A percentile compares a stretch with the other conserved stretches of the same genome.
Conservation (phyloP, 2,113 vertebrate genomes). For the Narcine bancroftii region DNA sequence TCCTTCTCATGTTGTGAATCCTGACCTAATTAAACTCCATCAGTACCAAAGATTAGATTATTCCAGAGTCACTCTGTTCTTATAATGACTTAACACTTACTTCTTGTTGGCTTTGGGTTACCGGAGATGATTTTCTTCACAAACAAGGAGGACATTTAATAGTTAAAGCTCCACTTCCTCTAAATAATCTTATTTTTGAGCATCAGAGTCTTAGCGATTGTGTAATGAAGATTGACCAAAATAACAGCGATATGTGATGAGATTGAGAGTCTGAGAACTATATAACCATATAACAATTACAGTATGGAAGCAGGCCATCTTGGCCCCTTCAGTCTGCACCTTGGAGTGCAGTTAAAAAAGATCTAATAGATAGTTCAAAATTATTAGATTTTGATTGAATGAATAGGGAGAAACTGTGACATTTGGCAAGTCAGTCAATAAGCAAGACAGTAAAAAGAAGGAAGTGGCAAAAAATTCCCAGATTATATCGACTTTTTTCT, state of each 20-base stretch:
- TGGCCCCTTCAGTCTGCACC: too few species aligned
- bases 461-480: background rate
- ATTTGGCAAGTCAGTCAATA: background rate
- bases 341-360: background rate
- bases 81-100: background rate
- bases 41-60: background rate
- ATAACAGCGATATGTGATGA: background rate
- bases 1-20: background rate
- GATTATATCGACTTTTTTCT: too few species aligned
- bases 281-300: too few species aligned
- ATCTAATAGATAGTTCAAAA: background rate
- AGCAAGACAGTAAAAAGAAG: background rate
- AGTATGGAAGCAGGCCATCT: too few species aligned
- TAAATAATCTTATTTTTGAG: background rate
- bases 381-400: background rate
- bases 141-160: background rate
- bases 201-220: background rate
- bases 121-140: background rate
- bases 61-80: background rate
- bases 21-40: background rate
- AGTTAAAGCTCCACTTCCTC: background rate
- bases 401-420: background rate
- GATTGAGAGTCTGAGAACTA: background rate
- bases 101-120: background rate
- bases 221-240: background rate